A percentile compares a stretch with the other conserved stretches of the same genome.
Evolutionary conservation across 2,797 vertebrate species (phyloP).

Genomic region (Micromesistius poutassou): DNA sequence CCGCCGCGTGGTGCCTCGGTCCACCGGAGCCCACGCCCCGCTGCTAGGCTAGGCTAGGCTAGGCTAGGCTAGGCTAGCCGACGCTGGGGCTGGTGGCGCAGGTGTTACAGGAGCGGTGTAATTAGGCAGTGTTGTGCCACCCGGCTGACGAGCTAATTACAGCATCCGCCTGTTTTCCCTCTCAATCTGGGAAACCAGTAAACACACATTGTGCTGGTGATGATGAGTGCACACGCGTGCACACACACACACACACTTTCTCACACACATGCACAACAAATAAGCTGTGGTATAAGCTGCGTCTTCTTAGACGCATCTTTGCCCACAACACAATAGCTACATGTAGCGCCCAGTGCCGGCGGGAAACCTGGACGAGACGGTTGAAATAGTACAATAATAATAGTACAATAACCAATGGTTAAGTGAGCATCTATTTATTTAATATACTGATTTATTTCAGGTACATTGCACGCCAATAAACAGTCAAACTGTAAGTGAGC

Average conservation of each 20-base stretch:
- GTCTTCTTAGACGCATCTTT: too few species aligned
- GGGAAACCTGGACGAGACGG: too few species aligned
- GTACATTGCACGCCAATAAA: too few species aligned
- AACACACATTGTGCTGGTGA: constrained; percentile 67
- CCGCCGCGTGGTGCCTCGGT: constrained; percentile 55
- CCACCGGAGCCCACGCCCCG: constrained; percentile 35
- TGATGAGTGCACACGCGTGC: constrained; percentile 39
- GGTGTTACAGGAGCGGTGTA: constrained; percentile 69
- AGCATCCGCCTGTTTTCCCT: constrained; percentile 72
- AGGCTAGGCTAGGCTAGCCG: constrained; percentile 2
- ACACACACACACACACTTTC: constrained; percentile 1
- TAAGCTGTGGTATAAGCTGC: too few species aligned
- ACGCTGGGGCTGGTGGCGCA: constrained; percentile 51
- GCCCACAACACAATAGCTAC: too few species aligned
- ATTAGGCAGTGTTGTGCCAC: constrained; percentile 78
- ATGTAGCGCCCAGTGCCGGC: too few species aligned
- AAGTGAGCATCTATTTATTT: too few species aligned
- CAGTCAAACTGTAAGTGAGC: too few species aligned
- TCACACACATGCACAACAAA: constrained; percentile 12
- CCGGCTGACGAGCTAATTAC: constrained; percentile 80
- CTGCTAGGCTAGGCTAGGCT: constrained; percentile 17
- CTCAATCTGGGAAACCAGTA: constrained; percentile 71
- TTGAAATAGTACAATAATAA: too few species aligned
- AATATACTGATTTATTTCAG: too few species aligned
- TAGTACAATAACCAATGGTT: too few species aligned